phyloP scores from a whole-genome alignment of 2,797 vertebrate species.

The Rhinella marina region DNA sequence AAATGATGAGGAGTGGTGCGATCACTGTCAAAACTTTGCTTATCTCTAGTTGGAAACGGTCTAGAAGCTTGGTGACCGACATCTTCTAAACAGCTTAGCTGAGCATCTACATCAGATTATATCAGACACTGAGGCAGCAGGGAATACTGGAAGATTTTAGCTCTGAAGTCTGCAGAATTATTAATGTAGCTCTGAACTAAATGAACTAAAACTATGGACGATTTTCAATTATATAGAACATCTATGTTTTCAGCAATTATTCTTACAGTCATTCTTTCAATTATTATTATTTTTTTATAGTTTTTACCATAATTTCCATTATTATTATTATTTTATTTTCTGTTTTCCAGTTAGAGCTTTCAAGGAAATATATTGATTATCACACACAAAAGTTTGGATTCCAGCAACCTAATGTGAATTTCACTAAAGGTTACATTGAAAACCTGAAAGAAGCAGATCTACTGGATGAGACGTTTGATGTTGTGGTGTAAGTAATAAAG shows the following conservation, averaged over 20 bases:
- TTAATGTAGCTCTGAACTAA: not conserved
- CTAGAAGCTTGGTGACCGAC: too few species aligned
- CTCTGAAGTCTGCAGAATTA: too few species aligned
- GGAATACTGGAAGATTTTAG: too few species aligned
- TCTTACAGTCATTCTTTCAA: not conserved
- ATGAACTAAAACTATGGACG: not conserved
- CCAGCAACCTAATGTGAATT: conserved; percentile 80
- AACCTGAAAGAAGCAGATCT: conserved; percentile 79
- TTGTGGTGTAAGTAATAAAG: conserved; percentile 79
- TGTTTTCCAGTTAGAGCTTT: conserved; percentile 77
- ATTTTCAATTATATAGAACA: not conserved
- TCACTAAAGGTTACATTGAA: conserved; percentile 86
- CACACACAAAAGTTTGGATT: conserved; percentile 86
- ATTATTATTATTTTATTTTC: not conserved
- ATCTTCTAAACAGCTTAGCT: too few species aligned
- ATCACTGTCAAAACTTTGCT: too few species aligned
- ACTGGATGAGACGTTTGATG: conserved; percentile 77
- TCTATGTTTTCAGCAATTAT: too few species aligned
- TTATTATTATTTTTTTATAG: not conserved
- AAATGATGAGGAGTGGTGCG: too few species aligned
- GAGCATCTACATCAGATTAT: too few species aligned
- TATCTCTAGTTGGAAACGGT: too few species aligned
- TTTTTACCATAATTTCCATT: too few species aligned
- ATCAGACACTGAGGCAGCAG: too few species aligned
- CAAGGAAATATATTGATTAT: conserved; percentile 79